phyloP scores from a whole-genome alignment of 2,797 vertebrate genomes.

The Hydrolagus colliei region DNA sequence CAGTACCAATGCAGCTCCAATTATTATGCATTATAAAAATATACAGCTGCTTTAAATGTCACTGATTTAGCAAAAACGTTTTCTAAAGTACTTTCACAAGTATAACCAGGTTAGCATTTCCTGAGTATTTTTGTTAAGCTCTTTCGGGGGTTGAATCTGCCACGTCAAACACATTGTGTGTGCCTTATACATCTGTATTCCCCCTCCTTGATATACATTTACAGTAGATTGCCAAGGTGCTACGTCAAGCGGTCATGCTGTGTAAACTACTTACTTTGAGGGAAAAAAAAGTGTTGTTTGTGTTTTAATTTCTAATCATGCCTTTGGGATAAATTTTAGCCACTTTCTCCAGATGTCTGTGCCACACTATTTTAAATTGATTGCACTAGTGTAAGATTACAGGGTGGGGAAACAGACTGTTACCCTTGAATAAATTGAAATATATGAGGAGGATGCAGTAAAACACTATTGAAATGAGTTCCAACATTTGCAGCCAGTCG shows the following conservation, averaged over 20 bases:
- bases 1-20: not conserved
- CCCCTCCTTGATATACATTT: slow-evolving; percentile 5
- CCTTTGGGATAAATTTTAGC: not conserved
- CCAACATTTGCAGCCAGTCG: not conserved
- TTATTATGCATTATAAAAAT: slow-evolving; percentile 6
- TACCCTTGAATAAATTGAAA: not conserved
- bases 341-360: not conserved
- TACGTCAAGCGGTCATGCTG: slow-evolving; percentile 12
- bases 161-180: slow-evolving; percentile 18
- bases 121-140: slow-evolving; percentile 4
- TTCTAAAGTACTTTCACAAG: slow-evolving; percentile 11
- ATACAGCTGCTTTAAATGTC: slow-evolving; percentile 15
- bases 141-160: slow-evolving; percentile 21
- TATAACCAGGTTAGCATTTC: slow-evolving; percentile 16
- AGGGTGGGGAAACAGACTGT: not conserved
- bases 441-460: not conserved
- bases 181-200: slow-evolving; percentile 26
- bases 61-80: slow-evolving; percentile 13
- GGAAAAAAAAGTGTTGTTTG: not conserved
- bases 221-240: slow-evolving; percentile 29
- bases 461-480: not conserved
- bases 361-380: slow-evolving; percentile 5
- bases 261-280: slow-evolving; percentile 17
- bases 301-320: not conserved
- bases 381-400: slow-evolving; percentile 6